Base-by-base conservation (phyloP, 2,888 invertebrate genomes). In the Drosophila differens region DNA sequence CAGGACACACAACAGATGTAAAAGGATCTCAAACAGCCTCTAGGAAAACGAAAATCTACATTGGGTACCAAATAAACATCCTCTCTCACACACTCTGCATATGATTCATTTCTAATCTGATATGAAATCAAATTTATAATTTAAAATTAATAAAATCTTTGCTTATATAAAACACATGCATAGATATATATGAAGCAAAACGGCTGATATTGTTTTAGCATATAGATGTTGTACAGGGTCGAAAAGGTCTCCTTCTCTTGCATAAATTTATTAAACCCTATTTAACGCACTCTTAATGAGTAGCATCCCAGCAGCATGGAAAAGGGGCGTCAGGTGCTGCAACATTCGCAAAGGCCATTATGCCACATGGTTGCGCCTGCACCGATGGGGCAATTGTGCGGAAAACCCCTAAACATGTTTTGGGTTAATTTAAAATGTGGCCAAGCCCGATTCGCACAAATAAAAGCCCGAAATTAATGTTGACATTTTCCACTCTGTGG, bases 391-490 rank as follows among this genome's bases (percentile, higher is more conserved):
- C 89, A 92, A 90, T 91, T 89, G 85, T 87, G 89, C 81, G 89
- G 92, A 91, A 90, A 91, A 91, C 92, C 92, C 91, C 91, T 92
- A 91, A 91, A 91, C 92, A 91, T 91, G 91, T 91, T 91, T 91
- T 81, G 85, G 87, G 91, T 92, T 91, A 92, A 92, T 91, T 92
- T 91, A 89, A 91, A 92, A 90, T 92, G 91, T 81, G 92, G 90
- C 89, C 88, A 67, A 70, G 85, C 80, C 70, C 80, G 82, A 85
- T 82, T 89, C 86, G 85, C 88, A 81, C 79, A 87, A 84, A 89
- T 91, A 91, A 92, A 91, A 90, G 89, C 83, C 91, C 91, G 84
- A 91, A 92, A 92, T 92, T 91, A 92, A 92, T 91, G 92, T 91
- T 91, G 91, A 88, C 85, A 90, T 91, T 89, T 91, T 89, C 91